Conservation (phyloP, 2,888 invertebrate species). For the Dioctria rufipes region DNA sequence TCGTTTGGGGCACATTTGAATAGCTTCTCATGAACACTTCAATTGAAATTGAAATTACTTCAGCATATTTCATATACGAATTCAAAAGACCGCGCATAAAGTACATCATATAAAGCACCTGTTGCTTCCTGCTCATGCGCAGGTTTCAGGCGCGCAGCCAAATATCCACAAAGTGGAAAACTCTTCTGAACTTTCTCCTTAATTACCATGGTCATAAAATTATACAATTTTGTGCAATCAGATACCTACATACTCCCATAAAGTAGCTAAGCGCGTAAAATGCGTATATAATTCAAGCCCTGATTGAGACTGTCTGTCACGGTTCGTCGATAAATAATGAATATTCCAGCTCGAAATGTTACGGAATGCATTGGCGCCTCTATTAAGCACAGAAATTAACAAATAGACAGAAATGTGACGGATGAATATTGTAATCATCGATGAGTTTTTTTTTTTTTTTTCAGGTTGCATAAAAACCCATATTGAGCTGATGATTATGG, state of each 20-base stretch:
- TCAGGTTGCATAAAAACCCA: neutral
- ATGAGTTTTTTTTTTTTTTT: neutral
- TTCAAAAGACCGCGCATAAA: conserved; percentile 2
- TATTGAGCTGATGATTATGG: neutral
- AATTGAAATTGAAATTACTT: conserved; percentile 5
- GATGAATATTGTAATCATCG: neutral
- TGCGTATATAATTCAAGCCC: conserved; percentile 12
- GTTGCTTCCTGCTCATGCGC: neutral
- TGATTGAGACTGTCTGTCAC: neutral
- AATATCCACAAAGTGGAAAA: neutral
- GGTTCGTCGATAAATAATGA: neutral
- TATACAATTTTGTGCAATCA: conserved; percentile 10
- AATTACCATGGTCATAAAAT: conserved; percentile 19
- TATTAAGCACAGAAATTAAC: neutral
- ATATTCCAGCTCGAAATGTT: neutral
- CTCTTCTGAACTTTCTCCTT: conserved; percentile 22
- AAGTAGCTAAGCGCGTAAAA: neutral
- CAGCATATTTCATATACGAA: neutral
- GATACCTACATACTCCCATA: neutral
- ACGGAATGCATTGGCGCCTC: neutral
- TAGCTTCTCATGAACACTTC: conserved; percentile 2
- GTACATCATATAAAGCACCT: neutral
- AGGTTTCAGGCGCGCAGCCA: neutral
- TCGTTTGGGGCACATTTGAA: neutral
- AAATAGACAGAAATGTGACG: neutral